Conservation (phyloP, 1,140 invertebrate genomes). For the Geopemphigus sp. region DNA sequence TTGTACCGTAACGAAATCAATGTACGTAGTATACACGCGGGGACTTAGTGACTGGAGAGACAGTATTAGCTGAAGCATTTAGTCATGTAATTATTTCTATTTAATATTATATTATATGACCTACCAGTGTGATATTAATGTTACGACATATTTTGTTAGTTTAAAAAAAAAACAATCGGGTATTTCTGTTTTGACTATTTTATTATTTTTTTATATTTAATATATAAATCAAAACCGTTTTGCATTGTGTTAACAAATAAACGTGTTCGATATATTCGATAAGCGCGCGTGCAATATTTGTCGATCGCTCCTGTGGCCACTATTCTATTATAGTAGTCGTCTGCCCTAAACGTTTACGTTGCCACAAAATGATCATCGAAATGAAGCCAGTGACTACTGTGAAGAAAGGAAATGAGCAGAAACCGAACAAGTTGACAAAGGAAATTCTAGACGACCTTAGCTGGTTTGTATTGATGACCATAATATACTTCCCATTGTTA, state of each 20-base stretch:
- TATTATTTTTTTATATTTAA: not conserved
- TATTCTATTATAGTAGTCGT: not conserved
- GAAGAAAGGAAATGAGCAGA: conserved; percentile 28
- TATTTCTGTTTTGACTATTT: conserved; percentile 18
- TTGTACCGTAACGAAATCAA: conserved; percentile 2
- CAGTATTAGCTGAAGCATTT: conserved; percentile 47
- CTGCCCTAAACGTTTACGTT: not conserved
- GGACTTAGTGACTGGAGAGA: conserved; percentile 36
- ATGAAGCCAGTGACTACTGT: conserved; percentile 35
- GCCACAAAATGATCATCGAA: conserved; percentile 30
- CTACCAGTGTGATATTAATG: conserved; percentile 48
- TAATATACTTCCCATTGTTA: not conserved
- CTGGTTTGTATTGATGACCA: conserved; percentile 24
- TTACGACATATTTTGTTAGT: conserved; percentile 46
- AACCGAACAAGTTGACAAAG: conserved; percentile 34
- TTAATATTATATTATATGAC: not conserved
- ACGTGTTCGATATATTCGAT: not conserved
- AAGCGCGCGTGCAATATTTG: not conserved
- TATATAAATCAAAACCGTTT: conserved; percentile 12
- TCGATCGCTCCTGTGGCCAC: not conserved
- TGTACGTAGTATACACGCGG: conserved; percentile 18
- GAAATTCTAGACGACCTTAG: conserved; percentile 48
- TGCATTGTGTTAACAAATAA: conserved; percentile 23
- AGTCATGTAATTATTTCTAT: conserved; percentile 48
- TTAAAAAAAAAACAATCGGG: conserved; percentile 30